Percentiles rank a stretch among this genome's conserved stretches.
Evolutionary conservation across 2,113 vertebrate genomes (phyloP).

Genomic region (Rattus norvegicus): GRCr8 NC_086029.1:89776001-89776500

Average conservation of each 20-base stretch:
- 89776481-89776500: neutral
- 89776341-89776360: neutral
- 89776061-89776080: neutral
- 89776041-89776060: neutral
- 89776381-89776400: neutral
- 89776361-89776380: neutral
- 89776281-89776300: neutral
- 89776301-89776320: neutral
- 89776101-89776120: neutral
- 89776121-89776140: neutral
- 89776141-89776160: neutral
- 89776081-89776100: neutral
- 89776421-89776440: neutral
- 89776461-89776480: slow-evolving; percentile 14
- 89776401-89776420: neutral
- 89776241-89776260: neutral
- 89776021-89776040: neutral
- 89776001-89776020: no score
- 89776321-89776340: neutral
- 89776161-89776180: neutral
- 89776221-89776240: neutral
- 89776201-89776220: neutral
- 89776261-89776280: neutral
- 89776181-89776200: neutral
- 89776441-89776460: neutral